Evolutionary conservation across 2,113 vertebrate species (phyloP).

Genomic region (Xenopus laevis): DNA sequence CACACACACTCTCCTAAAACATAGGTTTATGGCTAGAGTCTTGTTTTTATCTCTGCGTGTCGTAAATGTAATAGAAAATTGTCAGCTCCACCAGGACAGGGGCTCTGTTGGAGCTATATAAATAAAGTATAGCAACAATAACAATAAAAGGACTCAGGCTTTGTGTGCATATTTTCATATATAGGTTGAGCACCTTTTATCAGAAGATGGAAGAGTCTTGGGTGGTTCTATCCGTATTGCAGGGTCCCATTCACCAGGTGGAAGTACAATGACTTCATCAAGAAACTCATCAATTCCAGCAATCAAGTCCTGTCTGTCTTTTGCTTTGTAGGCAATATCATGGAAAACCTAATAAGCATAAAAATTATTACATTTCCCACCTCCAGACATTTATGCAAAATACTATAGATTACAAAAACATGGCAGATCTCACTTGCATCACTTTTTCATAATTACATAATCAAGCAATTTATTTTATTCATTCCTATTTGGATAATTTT

Average conservation of each 20-base stretch:
- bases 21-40: too few species aligned
- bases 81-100: too few species aligned
- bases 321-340: constrained; percentile 97
- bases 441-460: too few species aligned
- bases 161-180: neutral
- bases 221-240: constrained; percentile 96
- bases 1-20: too few species aligned
- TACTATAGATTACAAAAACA: neutral
- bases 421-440: neutral
- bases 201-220: constrained; percentile 89
- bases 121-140: too few species aligned
- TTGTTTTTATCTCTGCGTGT: too few species aligned
- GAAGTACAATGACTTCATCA: constrained; percentile 96
- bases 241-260: constrained; percentile 96
- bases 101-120: too few species aligned
- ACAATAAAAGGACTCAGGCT: too few species aligned
- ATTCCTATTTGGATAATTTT: too few species aligned
- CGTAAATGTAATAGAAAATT: too few species aligned
- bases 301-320: constrained; percentile 89
- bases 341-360: constrained; percentile 80
- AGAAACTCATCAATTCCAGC: constrained; percentile 96
- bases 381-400: neutral
- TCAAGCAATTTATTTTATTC: too few species aligned
- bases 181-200: constrained; percentile 78
- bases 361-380: neutral